phyloP scores from a whole-genome alignment of 2,113 vertebrate species.

The Spheniscus mendiculus region DNA sequence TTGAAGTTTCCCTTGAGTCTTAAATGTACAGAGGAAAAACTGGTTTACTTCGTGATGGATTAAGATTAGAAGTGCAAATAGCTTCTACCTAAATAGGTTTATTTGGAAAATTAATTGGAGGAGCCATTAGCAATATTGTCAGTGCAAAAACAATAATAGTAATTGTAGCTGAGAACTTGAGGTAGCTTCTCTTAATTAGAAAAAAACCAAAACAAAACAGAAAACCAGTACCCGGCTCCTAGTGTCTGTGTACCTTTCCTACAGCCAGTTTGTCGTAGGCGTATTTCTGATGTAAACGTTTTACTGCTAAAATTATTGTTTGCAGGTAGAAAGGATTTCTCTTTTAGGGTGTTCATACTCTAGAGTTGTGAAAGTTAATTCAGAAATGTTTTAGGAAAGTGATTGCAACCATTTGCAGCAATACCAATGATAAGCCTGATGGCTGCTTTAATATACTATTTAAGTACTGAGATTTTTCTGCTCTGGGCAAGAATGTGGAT shows the following conservation, averaged over 20 bases:
- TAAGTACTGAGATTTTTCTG: not conserved
- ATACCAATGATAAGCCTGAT: not conserved
- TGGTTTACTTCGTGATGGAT: not conserved
- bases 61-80: not conserved
- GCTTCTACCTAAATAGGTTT: not conserved
- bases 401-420: not conserved
- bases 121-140: not conserved
- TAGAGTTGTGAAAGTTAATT: not conserved
- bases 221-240: not conserved
- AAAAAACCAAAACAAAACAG: not conserved
- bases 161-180: not conserved
- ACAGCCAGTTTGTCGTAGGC: not conserved
- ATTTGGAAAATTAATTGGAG: not conserved
- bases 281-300: not conserved
- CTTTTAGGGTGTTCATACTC: not conserved
- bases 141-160: not conserved
- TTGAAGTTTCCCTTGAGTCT: not conserved
- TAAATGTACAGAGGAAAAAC: not conserved
- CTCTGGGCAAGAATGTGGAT: not conserved
- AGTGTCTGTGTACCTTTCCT: not conserved
- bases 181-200: not conserved
- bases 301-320: not conserved
- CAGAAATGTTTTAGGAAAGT: not conserved
- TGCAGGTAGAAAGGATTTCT: not conserved
- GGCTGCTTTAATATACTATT: not conserved